Base-by-base conservation (phyloP, 2,888 invertebrate species). In the Protodeltote pygarga region DNA sequence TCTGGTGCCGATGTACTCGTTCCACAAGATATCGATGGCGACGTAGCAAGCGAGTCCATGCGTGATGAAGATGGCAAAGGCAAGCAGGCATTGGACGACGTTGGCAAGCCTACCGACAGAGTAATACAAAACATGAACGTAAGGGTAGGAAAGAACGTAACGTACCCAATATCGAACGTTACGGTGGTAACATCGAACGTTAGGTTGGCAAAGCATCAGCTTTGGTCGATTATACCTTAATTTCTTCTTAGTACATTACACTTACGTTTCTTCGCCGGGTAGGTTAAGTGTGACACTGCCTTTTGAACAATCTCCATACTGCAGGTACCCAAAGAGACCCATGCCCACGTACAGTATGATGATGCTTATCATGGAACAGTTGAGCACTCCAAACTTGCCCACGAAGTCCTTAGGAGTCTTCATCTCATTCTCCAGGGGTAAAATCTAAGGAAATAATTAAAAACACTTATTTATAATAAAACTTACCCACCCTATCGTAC, bases 1-100 rank as follows among this genome's bases (percentile, higher is more conserved):
- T 5, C 96, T 86, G 21, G 64, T 61, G 17, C 90, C 85, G 48
- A 92, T 77, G 79, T 95, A 96, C 44, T 95, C 94, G 71, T 96
- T 97, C 97, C 98, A 98, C 29, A 97, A 93, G 62, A 99, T 97
- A 73, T 97, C 97, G 68, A 98, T 95, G 4, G 99, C 98, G 1
- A 99, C 99, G 85, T 98, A 99, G 84, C 98, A 97, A 73, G 98
- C 98, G 20, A 99, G 92, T 0, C 96, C 96, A 81, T 99, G 99
- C 0, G 98, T 97, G 40, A 98, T 95, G 87, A 96, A 98, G 65
- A 99, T 98, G 0, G 97, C 95, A 57, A 96, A 86, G 0, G 97
- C 96, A 32, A 97, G 82, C 71, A 96, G 93, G 9, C 95, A 91
- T 77, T 96, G 95, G 0, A 96, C 96, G 9, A 94, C 92, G 79